Base-by-base conservation (phyloP, 2,797 vertebrate genomes). In the Platalea minor region DNA sequence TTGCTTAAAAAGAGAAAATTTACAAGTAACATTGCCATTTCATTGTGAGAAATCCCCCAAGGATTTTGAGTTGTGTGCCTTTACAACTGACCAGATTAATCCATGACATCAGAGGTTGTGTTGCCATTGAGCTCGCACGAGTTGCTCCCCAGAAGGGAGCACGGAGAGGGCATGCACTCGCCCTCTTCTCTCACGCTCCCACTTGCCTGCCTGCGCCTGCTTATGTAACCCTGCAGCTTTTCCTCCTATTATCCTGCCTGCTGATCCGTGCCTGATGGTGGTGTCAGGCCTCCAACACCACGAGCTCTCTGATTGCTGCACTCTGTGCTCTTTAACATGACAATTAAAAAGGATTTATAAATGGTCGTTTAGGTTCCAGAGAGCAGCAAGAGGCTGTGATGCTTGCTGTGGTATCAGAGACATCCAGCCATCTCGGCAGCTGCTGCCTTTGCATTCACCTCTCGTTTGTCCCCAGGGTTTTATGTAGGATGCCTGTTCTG, bases 311-410 rank as follows among this genome's bases (percentile, higher is more conserved):
- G 91, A 97, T 69, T 96, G 93, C 95, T 95, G 82, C 53, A 46
- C 89, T 97, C 81, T 29, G 59, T 94, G 69, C 90, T 91, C 89
- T 95, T 97, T 97, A 98, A 97, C 91, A 80, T 97, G 97, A 97
- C 97, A 97, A 97, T 98, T 98, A 98, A 96, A 98, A 97, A 97
- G 97, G 51, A 97, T 97, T 97, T 98, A 94, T 85, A 97, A 98
- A 97, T 67, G 90, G 84, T 63, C 5, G 0, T 96, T 89, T 73
- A 4, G 3, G 50, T 95, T 94, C 88, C 96, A 80, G 89, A 93
- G 72, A 97, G 74, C 39, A 88, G 74, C 56, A 59, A 96, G 77
- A 95, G 91, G 83, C 85, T 61, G 53, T 33, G 94, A 63, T 85
- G 9, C 33, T 72, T 18, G 2, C 63, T 92, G 64, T 1, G 0